These are phyloP conservation scores for Agonopterix alstromeriana DNA, from an alignment of 2,888 invertebrate genomes.

Conservation along the genomic window DNA sequence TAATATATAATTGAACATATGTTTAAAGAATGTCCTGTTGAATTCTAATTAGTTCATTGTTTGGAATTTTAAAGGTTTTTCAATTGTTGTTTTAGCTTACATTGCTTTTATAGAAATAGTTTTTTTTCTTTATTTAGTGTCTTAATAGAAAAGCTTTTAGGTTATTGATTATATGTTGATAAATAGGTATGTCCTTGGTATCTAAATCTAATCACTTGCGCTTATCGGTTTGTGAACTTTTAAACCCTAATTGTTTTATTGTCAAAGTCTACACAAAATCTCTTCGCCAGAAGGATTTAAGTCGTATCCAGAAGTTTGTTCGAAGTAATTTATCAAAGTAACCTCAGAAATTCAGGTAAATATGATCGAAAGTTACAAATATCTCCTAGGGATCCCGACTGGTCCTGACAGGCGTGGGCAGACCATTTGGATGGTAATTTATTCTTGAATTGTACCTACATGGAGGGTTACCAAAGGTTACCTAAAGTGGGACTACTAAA, in stretches of 20 bases:
- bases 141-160: no score
- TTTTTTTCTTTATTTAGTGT: no score
- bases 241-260: background rate
- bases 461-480: background rate
- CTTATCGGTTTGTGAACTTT: no score
- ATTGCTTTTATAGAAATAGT: background rate
- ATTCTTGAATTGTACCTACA: background rate
- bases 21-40: background rate
- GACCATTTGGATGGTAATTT: background rate
- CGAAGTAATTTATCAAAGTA: background rate
- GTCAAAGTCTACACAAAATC: background rate
- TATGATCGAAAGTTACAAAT: background rate
- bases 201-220: no score
- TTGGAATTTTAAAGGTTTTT: background rate
- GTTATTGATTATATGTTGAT: no score
- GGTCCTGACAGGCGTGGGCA: background rate
- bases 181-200: no score
- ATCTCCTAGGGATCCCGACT: background rate
- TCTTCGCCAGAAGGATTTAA: background rate
- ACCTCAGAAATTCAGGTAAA: background rate
- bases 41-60: background rate
- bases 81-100: background rate
- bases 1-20: no score
- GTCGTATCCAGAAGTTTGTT: background rate
- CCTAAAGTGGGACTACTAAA: background rate